Evolutionary conservation across 2,888 invertebrate species (phyloP).

Genomic region (Pachliopta kotzebuea): DNA sequence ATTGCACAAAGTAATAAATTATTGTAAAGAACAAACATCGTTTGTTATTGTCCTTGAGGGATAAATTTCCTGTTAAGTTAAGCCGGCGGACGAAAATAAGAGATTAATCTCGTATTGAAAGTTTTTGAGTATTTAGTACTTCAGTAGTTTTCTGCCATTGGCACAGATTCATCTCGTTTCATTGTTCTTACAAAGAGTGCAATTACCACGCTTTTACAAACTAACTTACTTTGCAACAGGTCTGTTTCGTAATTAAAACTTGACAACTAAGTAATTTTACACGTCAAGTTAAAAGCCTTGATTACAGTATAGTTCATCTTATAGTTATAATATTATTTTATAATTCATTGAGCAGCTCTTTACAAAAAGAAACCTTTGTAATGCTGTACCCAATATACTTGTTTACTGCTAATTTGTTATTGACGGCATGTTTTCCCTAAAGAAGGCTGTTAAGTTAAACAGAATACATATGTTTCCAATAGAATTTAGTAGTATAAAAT

Average conservation of each 20-base stretch:
- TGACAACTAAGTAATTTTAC: not conserved
- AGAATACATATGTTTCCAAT: no score
- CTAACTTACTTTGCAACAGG: conserved; percentile 7
- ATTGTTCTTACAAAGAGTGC: conserved; percentile 18
- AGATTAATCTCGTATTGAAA: conserved; percentile 5
- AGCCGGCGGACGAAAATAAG: conserved; percentile 3
- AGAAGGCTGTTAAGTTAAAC: no score
- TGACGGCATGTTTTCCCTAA: no score
- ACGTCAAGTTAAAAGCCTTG: not conserved
- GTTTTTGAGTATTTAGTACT: conserved; percentile 3
- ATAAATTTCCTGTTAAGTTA: conserved; percentile 11
- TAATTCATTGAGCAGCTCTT: no score
- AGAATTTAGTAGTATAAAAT: no score
- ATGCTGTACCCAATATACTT: no score
- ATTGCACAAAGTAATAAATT: not conserved
- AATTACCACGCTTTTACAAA: conserved; percentile 9
- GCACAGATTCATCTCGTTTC: conserved; percentile 11
- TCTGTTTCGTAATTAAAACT: conserved; percentile 5
- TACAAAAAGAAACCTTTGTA: no score
- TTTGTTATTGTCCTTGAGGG: conserved; percentile 8
- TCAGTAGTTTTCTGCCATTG: conserved; percentile 10
- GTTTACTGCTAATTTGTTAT: no score
- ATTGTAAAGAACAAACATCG: conserved; percentile 1
- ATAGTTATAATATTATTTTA: not conserved
- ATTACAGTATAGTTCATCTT: not conserved